A percentile compares a stretch with the other conserved stretches of the same genome.
Evolutionary conservation across 2,113 vertebrate genomes (phyloP).

Genomic region (Lynx canadensis): DNA sequence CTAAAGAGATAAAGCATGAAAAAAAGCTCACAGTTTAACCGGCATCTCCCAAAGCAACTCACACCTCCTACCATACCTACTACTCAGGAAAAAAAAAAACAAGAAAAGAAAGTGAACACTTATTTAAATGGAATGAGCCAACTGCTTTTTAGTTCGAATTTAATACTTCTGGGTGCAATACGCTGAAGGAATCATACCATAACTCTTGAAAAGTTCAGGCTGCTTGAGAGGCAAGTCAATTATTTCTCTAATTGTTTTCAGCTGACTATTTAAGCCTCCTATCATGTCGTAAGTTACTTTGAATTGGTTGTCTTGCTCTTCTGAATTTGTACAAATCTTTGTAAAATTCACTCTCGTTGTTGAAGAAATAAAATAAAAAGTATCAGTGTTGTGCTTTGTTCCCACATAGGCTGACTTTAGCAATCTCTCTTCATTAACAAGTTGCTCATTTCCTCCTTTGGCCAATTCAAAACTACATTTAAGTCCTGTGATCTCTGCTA

Average conservation of each 20-base stretch:
- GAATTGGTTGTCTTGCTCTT: constrained; percentile 71
- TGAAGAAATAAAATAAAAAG: constrained; percentile 91
- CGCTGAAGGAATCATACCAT: constrained; percentile 86
- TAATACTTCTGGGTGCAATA: background rate
- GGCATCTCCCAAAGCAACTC: constrained; percentile 17
- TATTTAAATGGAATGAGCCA: background rate
- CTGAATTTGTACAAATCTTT: constrained; percentile 38
- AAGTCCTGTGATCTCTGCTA: constrained; percentile 5
- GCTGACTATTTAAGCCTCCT: constrained; percentile 92
- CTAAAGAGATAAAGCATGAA: background rate
- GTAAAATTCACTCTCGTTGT: constrained; percentile 88
- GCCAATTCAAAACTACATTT: background rate
- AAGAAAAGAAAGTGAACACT: background rate
- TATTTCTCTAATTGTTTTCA: constrained; percentile 92
- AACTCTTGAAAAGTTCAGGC: constrained; percentile 92
- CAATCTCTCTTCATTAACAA: background rate
- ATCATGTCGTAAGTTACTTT: constrained; percentile 94
- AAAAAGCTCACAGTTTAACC: background rate
- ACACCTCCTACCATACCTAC: background rate
- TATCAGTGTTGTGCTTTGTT: constrained; percentile 80
- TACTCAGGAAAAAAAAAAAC: background rate
- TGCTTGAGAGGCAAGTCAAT: constrained; percentile 95
- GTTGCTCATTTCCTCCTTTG: constrained; percentile 37
- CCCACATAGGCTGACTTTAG: constrained; percentile 71
- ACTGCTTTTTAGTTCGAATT: background rate